Base-by-base conservation (phyloP, 2,113 vertebrate species). In the Lipotes vexillifer region DNA sequence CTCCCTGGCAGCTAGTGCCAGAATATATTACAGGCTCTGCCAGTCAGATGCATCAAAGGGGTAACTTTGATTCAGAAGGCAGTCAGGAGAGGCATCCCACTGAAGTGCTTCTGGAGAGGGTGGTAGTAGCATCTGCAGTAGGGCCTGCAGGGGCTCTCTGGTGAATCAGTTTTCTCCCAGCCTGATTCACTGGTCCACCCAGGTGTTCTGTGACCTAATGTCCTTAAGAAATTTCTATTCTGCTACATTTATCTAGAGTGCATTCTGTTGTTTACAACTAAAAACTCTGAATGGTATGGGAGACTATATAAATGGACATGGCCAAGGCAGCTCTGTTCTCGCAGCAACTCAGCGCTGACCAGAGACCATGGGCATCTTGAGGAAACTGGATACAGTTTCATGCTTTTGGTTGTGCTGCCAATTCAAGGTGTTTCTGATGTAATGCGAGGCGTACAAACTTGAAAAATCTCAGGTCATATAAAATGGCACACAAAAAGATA, bases 111-210 rank as follows among this genome's bases (percentile, higher is more conserved):
- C 36, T 59, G 5, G 31, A 0, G 4, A 25, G 57, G 12, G 38
- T 15, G 20, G 33, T 3, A 5, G 15, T 44, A 13, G 63, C 11
- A 0, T 17, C 38, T 20, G 2, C 27, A 36, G 41, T 1, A n/a
- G 55, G 18, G 12, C 65, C 52, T 74, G 10, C 55, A 4, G 9
- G 59, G 38, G 33, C 6, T 1, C 0, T 44, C 71, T 80, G 41
- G 17, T 33, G 8, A 8, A 2, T 31, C 33, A 2, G 25, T 33
- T 8, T 0, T 55, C 41, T 72, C 23, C 6, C 2, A 55, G 74
- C 12, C 52, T 29, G 10, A n/a, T 41, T n/a, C 1, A 15, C 93
- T 82, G 33, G 52, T 52, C 20, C 25, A 11, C 20, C 10, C n/a
- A 55, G 38, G 66, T 36, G 9, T 6, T 68, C 63, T 85, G 21